Conservation (phyloP, 2,797 vertebrate species). For the Champsocephalus esox region DNA sequence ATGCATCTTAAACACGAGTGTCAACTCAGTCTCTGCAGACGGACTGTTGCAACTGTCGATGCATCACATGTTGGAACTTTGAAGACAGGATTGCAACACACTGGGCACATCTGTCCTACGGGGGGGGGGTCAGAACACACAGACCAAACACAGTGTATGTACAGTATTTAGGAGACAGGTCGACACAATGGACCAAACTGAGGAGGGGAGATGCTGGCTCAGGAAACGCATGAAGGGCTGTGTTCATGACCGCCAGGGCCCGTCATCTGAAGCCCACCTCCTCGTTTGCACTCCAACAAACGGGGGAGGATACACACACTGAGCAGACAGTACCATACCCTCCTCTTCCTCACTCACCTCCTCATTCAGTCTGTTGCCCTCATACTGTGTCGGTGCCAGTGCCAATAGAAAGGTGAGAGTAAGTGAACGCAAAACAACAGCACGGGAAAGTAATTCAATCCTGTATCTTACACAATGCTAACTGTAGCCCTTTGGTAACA, state of each 20-base stretch:
- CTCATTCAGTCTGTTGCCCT: constrained; percentile 84
- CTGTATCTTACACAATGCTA: constrained; percentile 40
- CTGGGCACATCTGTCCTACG: constrained; percentile 48
- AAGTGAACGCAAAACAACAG: constrained; percentile 75
- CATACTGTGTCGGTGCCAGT: constrained; percentile 83
- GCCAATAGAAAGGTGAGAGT: constrained; percentile 85
- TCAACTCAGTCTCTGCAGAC: constrained; percentile 60
- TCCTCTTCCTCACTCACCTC: constrained; percentile 84
- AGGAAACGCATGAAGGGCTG: constrained; percentile 67
- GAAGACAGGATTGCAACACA: constrained; percentile 74
- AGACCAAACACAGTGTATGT: constrained; percentile 63
- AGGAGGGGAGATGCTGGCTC: constrained; percentile 74
- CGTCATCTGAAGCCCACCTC: constrained; percentile 64
- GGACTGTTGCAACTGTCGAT: constrained; percentile 67
- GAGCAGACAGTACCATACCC: constrained; percentile 66
- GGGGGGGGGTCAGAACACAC: constrained; percentile 62
- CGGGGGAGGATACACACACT: constrained; percentile 73
- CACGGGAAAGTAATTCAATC: constrained; percentile 62
- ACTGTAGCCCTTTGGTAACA: constrained; percentile 20
- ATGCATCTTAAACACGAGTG: constrained; percentile 73
- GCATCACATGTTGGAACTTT: constrained; percentile 73
- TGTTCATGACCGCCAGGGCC: constrained; percentile 54
- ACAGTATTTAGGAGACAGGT: constrained; percentile 61
- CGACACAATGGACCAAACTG: constrained; percentile 74
- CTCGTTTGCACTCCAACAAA: constrained; percentile 73